Evolutionary conservation across 2,888 invertebrate genomes (phyloP).

Genomic region (Spicauda simplicius): DNA sequence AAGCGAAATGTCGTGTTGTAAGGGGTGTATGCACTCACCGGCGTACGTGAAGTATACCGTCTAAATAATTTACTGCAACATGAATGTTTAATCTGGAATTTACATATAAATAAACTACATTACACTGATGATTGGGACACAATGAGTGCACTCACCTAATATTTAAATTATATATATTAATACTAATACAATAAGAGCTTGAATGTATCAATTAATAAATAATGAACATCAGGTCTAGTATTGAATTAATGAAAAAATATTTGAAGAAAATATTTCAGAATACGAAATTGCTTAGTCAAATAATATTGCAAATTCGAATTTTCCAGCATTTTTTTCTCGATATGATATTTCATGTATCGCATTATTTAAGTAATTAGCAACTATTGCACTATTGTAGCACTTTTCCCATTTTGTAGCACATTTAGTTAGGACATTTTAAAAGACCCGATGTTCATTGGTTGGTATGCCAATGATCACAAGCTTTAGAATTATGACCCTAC

Average conservation of each 20-base stretch:
- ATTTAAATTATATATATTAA: conserved; percentile 1
- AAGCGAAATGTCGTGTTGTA: conserved; percentile 40
- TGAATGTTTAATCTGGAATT: conserved; percentile 76
- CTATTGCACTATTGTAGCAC: background rate
- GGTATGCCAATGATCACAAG: background rate
- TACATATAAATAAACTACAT: conserved; percentile 47
- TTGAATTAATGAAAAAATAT: too few relatives aligned
- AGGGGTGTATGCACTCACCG: conserved; percentile 73
- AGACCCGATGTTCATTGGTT: background rate
- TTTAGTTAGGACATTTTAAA: background rate
- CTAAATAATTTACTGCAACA: conserved; percentile 77
- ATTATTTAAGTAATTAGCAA: too few relatives aligned
- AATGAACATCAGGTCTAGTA: too few relatives aligned
- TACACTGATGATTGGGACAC: conserved; percentile 23
- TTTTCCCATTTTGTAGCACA: background rate
- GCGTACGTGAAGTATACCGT: conserved; percentile 67
- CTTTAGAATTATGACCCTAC: conserved; percentile 56
- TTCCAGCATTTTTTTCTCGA: too few relatives aligned
- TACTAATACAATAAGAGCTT: too few relatives aligned
- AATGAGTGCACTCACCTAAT: conserved; percentile 39
- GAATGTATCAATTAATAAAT: too few relatives aligned
- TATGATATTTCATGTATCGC: too few relatives aligned
- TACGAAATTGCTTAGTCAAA: too few relatives aligned
- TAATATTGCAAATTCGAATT: too few relatives aligned
- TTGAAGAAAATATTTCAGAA: too few relatives aligned